Percentiles rank a stretch among this genome's conserved stretches.
Conservation (phyloP, 2,797 vertebrate genomes). For the Martes flavigula region DNA sequence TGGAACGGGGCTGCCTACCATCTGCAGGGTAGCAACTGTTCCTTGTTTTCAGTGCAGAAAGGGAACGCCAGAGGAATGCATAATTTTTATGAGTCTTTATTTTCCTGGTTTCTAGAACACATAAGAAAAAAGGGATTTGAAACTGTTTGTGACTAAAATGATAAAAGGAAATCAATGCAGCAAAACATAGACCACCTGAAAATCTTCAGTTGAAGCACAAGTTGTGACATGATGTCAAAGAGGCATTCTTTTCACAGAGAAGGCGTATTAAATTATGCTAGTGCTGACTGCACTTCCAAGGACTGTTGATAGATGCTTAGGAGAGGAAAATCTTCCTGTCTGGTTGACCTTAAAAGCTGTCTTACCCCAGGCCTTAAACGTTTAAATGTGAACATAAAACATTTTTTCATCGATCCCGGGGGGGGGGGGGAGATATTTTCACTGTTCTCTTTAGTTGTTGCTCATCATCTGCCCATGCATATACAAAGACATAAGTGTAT, state of each 20-base stretch:
- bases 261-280: constrained; percentile 78
- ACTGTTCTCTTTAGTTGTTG: constrained; percentile 32
- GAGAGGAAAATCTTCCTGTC: constrained; percentile 79
- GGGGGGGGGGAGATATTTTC: background rate
- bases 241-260: constrained; percentile 73
- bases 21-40: constrained; percentile 58
- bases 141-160: constrained; percentile 72
- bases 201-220: constrained; percentile 78
- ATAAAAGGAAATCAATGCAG: constrained; percentile 71
- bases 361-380: constrained; percentile 62
- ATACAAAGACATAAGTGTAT: constrained; percentile 3
- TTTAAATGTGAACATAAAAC: constrained; percentile 63
- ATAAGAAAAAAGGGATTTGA: constrained; percentile 57
- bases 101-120: constrained; percentile 61
- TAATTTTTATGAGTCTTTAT: constrained; percentile 52
- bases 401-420: background rate
- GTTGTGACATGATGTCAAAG: constrained; percentile 78
- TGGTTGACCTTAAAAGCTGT: constrained; percentile 82
- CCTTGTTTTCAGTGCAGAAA: constrained; percentile 50
- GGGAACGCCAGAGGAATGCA: constrained; percentile 53
- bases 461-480: constrained; percentile 1
- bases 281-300: constrained; percentile 72
- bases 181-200: constrained; percentile 72
- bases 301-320: constrained; percentile 80
- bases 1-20: constrained; percentile 52